Base-by-base conservation (phyloP, 2,113 vertebrate species). In the Menura novaehollandiae region DNA sequence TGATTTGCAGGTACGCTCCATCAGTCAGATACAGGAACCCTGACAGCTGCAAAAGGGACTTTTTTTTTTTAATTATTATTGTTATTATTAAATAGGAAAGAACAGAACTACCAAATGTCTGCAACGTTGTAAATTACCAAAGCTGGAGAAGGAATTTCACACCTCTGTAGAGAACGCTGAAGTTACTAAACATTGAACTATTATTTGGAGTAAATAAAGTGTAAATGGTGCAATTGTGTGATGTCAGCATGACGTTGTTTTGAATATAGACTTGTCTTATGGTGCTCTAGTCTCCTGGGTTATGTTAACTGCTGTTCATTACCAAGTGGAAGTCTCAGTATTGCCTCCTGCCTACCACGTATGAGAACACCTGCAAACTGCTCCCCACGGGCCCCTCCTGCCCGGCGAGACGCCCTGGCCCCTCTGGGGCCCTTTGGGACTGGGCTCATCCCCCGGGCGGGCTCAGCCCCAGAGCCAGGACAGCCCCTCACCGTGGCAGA, bases 241-340 rank as follows among this genome's bases (percentile, higher is more conserved):
- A 95, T 97, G 98, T 98, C 97, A 97, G 98, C 98, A 98, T 98
- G 98, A 97, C 84, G 58, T 98, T 97, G 97, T 98, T 98, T 97
- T 97, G 97, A 98, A 91, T 98, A 97, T 98, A 98, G 97, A 97
- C 89, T 98, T 98, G 96, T 98, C 97, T 98, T 97, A 97, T 96
- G 98, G 98, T 98, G 98, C 98, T 98, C 97, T 96, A 97, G 98
- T 98, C 97, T 98, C 97, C 98, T 98, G 97, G 98, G 97, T 97
- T 96, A 92, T 98, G 97, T 97, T 98, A 97, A 93, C 98, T 97
- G 97, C 98, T 98, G 97, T 98, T 97, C 97, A 97, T 98, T 98
- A 93, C 96, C 94, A 89, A 97, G 97, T 96, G 96, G 95, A 97
- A 97, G 91, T 97, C 95, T 97, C 97, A 96, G 20, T 97, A 95